Conservation (phyloP, 2,888 invertebrate species). For the Plebejus argus region DNA sequence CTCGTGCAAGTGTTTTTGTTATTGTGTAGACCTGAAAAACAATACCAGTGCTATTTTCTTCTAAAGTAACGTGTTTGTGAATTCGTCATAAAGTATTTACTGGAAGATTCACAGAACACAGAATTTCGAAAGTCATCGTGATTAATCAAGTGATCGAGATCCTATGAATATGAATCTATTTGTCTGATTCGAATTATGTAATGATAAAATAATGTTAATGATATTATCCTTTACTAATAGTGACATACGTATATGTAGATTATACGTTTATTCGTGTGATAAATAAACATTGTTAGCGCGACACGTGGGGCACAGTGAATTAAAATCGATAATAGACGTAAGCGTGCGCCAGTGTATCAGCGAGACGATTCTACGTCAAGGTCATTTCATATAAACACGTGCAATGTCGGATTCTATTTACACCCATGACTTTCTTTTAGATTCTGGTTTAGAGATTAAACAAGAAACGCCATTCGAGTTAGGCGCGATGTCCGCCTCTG, state of each 20-base stretch:
- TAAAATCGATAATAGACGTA: slow-evolving; percentile 73
- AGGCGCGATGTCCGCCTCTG: slow-evolving; percentile 79
- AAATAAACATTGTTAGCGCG: slow-evolving; percentile 61
- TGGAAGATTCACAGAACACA: slow-evolving; percentile 42
- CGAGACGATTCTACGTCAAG: slow-evolving; percentile 76
- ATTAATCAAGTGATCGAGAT: slow-evolving; percentile 58
- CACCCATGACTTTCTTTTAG: slow-evolving; percentile 83
- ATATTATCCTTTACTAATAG: slow-evolving; percentile 47
- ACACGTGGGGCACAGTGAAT: slow-evolving; percentile 75
- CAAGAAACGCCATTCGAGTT: slow-evolving; percentile 80
- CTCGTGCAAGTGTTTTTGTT: slow-evolving; percentile 75
- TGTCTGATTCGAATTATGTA: slow-evolving; percentile 69
- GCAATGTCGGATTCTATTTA: slow-evolving; percentile 84
- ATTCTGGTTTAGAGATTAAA: slow-evolving; percentile 82
- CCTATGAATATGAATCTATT: slow-evolving; percentile 56
- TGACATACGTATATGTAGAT: slow-evolving; percentile 45
- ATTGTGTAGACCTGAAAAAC: slow-evolving; percentile 60
- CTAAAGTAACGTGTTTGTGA: slow-evolving; percentile 25
- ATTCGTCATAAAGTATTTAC: background rate
- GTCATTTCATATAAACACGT: slow-evolving; percentile 76
- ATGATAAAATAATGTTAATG: slow-evolving; percentile 54
- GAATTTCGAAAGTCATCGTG: slow-evolving; percentile 75
- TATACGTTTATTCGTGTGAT: slow-evolving; percentile 47
- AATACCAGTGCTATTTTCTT: slow-evolving; percentile 47
- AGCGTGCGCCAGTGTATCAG: slow-evolving; percentile 78